Percentiles rank a stretch among this genome's conserved stretches.
Evolutionary conservation across 1,140 invertebrate genomes (phyloP).

Genomic region (Euura saliciscinereae): DNA sequence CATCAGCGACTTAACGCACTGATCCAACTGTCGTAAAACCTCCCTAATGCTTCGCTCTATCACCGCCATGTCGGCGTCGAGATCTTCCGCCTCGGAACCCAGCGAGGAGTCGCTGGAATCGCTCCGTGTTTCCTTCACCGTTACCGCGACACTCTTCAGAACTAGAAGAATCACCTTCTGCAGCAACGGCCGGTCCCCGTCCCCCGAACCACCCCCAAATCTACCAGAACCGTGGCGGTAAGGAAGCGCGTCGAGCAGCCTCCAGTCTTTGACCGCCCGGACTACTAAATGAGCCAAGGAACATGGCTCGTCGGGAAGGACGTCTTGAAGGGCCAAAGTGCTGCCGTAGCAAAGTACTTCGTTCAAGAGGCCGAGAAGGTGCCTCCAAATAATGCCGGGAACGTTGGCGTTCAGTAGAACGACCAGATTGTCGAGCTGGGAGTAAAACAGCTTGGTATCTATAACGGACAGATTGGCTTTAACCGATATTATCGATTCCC

Average conservation of each 20-base stretch:
- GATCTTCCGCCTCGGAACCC: slow-evolving; percentile 81
- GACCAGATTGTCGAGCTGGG: slow-evolving; percentile 81
- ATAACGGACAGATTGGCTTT: slow-evolving; percentile 88
- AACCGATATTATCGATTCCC: slow-evolving; percentile 91
- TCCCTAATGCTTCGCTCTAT: slow-evolving; percentile 85
- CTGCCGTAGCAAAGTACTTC: slow-evolving; percentile 90
- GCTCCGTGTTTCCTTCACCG: slow-evolving; percentile 86
- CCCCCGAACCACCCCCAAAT: slow-evolving; percentile 62
- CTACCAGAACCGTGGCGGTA: slow-evolving; percentile 61
- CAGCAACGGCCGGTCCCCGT: slow-evolving; percentile 70
- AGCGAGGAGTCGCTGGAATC: slow-evolving; percentile 83
- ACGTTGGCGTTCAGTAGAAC: slow-evolving; percentile 74
- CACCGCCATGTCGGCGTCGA: slow-evolving; percentile 87
- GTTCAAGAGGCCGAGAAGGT: slow-evolving; percentile 82
- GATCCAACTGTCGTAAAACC: slow-evolving; percentile 80
- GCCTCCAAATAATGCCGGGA: slow-evolving; percentile 82
- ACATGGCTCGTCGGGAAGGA: slow-evolving; percentile 85
- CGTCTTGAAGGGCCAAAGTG: slow-evolving; percentile 84
- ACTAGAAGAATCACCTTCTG: slow-evolving; percentile 86
- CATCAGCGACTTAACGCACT: slow-evolving; percentile 79
- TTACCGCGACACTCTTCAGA: slow-evolving; percentile 87
- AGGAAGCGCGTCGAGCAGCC: slow-evolving; percentile 74
- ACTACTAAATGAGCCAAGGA: slow-evolving; percentile 81
- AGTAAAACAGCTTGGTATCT: slow-evolving; percentile 88
- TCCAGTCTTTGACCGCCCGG: slow-evolving; percentile 82